phyloP scores from a whole-genome alignment of 2,113 vertebrate species.

The Mystacornis crossleyi region DNA sequence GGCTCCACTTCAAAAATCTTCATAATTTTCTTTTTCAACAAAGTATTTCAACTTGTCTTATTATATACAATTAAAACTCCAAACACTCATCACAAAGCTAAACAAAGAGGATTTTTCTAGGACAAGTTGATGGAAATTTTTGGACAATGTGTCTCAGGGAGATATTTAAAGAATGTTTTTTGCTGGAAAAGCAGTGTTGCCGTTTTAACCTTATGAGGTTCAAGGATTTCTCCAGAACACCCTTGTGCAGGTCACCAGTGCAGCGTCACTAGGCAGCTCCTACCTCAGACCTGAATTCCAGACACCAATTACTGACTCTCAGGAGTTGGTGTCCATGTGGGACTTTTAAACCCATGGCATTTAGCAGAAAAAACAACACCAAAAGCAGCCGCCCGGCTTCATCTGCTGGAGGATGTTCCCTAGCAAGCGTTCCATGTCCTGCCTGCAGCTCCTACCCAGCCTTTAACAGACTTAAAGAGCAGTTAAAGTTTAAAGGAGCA shows the following conservation, averaged over 20 bases:
- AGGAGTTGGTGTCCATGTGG: rapidly evolving
- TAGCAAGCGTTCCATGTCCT: rapidly evolving
- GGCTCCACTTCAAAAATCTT: constrained; percentile 36
- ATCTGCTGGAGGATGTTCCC: not conserved
- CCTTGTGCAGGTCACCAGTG: not conserved
- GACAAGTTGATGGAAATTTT: not conserved
- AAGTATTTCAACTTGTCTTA: constrained; percentile 46
- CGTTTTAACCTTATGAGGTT: not conserved
- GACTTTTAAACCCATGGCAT: not conserved
- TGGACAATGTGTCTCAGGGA: not conserved
- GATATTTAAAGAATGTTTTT: not conserved
- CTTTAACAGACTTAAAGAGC: rapidly evolving
- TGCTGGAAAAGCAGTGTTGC: not conserved
- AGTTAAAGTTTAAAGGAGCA: no score
- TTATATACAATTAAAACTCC: constrained; percentile 33
- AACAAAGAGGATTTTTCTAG: constrained; percentile 44
- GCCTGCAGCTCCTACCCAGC: not conserved
- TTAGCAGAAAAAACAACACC: not conserved
- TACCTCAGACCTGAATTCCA: not conserved
- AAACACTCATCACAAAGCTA: constrained; percentile 17
- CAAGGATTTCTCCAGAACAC: not conserved
- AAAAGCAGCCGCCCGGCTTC: not conserved
- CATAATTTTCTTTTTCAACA: constrained; percentile 19
- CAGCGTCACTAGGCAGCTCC: not conserved
- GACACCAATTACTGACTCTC: not conserved